These are phyloP conservation scores for Hippocampus kuda DNA, from an alignment of 2,797 vertebrate genomes.

Conservation along the genomic window DNA sequence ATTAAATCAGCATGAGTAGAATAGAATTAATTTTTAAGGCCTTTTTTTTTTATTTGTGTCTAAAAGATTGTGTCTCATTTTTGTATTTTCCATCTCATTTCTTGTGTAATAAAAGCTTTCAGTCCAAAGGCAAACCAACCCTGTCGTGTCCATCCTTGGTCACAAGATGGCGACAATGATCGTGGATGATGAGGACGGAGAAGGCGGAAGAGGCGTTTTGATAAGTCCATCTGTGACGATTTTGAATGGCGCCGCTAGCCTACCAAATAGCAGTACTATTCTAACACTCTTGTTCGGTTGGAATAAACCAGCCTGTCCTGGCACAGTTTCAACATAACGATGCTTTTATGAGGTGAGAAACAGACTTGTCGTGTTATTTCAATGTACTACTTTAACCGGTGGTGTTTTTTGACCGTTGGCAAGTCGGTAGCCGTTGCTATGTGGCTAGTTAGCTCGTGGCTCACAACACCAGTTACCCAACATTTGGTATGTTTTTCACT, in stretches of 20 bases:
- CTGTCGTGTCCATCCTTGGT: background rate
- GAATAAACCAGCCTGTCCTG: no score
- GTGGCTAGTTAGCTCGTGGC: slow-evolving; percentile 34
- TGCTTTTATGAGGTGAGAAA: background rate
- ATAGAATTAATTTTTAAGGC: background rate
- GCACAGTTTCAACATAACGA: background rate
- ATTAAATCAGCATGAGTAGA: background rate
- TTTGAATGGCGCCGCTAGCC: slow-evolving; percentile 30
- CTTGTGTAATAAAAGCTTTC: background rate
- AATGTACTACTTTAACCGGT: background rate
- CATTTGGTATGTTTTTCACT: background rate
- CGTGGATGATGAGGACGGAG: background rate
- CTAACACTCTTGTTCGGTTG: background rate
- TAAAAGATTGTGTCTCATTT: background rate
- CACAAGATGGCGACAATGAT: slow-evolving; percentile 26
- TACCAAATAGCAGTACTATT: background rate
- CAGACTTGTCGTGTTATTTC: background rate
- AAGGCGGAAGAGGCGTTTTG: slow-evolving; percentile 16
- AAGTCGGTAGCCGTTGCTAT: slow-evolving; percentile 3
- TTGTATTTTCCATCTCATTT: background rate
- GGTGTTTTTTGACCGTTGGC: background rate
- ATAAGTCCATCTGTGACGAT: slow-evolving; percentile 32
- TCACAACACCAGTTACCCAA: slow-evolving; percentile 35
- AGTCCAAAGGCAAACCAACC: background rate
- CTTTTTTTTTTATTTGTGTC: background rate